phyloP scores from a whole-genome alignment of 2,113 vertebrate genomes.

The Rhodinocichla rosea region DNA sequence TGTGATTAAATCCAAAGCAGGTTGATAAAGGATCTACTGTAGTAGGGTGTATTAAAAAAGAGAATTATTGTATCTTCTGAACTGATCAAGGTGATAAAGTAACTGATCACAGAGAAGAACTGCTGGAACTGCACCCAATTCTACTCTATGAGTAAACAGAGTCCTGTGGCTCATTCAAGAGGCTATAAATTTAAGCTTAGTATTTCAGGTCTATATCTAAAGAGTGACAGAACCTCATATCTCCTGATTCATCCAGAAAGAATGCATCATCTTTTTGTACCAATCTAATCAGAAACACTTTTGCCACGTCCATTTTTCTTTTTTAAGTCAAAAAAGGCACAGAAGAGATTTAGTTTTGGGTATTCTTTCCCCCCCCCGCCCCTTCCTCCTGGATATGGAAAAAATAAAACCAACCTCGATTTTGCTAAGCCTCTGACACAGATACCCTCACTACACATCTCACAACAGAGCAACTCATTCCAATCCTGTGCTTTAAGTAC shows the following conservation, averaged over 20 bases:
- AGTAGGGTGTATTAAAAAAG: conserved; percentile 59
- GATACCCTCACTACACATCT: not conserved
- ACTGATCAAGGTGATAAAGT: conserved; percentile 73
- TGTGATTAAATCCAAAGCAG: conserved; percentile 61
- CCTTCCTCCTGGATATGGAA: not conserved
- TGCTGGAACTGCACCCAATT: conserved; percentile 61
- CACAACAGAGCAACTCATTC: not conserved
- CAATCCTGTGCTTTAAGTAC: conserved; percentile 71
- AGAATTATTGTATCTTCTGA: conserved; percentile 70
- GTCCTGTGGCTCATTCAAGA: conserved; percentile 50
- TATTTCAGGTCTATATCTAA: conserved; percentile 75
- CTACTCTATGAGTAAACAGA: conserved; percentile 68
- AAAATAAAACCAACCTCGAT: conserved; percentile 31
- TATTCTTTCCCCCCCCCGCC: no score
- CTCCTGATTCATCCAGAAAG: conserved; percentile 71
- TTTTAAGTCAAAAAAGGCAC: conserved; percentile 62
- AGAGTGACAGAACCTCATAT: conserved; percentile 72
- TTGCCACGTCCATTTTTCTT: conserved; percentile 77
- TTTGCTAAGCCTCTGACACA: not conserved
- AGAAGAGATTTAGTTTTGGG: conserved; percentile 50
- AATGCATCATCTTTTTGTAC: conserved; percentile 73
- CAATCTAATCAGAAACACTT: conserved; percentile 75
- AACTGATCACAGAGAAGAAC: conserved; percentile 57
- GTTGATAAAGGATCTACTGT: conserved; percentile 69
- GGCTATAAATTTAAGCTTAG: conserved; percentile 73